Base-by-base conservation (phyloP, 1,140 invertebrate species). In the Lasaia peninsularis region DNA sequence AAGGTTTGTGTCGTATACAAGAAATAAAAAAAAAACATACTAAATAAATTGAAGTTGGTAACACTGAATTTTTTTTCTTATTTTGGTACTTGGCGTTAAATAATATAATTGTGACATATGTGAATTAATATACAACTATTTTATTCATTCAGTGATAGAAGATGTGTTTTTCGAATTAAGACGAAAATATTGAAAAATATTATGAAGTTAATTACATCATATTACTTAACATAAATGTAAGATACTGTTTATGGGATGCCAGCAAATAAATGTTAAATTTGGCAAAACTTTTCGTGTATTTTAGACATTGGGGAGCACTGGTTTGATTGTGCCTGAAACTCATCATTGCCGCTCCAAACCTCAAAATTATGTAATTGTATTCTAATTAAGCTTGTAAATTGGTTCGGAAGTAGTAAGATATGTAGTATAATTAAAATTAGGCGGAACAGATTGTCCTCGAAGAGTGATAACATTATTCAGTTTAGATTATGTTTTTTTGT, bases 381-480 rank as follows among this genome's bases (percentile, higher is more conserved):
- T 71, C 68, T 78, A 82, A 82, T 67, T 79, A 77, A 80, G 73
- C 73, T 76, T 76, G 73, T 75, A 75, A 78, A 71, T 79, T 62
- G 65, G 71, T 76, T 77, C 72, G 69, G 78, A 85, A 69, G 65
- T 79, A 77, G 71, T 83, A 73, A 69, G 63, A 65, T 40, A 40
- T 40, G 35, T 84, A 84, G 73, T 65, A 63, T 82, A 69, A 69
- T 76, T 68, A 65, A 76, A 78, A 59, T 60, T 74, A 73, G 72
- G 69, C 68, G 75, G 64, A 74, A 68, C 63, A 71, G 71, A 73
- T 75, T 71, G 70, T 72, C 35, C 77, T 88, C 73, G 62, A 80
- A 75, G 81, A 83, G 85, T 88, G 87, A 89, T 90, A 85, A 78
- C 83, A 88, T 87, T 87, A 88, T 88, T 88, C 86, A 88, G 86